These are phyloP conservation scores for Circaetus cinerascens DNA, from an alignment of 2,113 vertebrate species.

Conservation along the genomic window DNA sequence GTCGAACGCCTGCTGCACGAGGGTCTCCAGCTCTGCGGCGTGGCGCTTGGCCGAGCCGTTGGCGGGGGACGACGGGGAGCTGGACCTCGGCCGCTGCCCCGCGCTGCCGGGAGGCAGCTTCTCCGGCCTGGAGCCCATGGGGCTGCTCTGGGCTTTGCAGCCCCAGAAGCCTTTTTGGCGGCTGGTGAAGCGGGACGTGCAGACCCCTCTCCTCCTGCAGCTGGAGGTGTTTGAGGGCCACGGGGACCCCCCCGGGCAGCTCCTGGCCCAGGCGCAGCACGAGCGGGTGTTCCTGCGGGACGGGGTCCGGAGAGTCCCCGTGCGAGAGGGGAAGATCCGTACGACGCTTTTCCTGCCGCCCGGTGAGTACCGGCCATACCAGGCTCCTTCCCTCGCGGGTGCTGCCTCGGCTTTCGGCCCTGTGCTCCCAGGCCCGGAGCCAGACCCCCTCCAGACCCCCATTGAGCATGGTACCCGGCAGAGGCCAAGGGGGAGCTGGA, in stretches of 20 bases:
- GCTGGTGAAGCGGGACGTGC: constrained; percentile 63
- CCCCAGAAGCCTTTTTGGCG: not conserved
- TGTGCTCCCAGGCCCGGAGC: not conserved
- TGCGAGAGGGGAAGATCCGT: constrained; percentile 65
- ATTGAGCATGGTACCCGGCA: no score
- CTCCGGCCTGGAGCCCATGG: constrained; percentile 72
- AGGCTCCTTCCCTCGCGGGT: not conserved
- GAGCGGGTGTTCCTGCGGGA: constrained; percentile 67
- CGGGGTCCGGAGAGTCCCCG: constrained; percentile 46
- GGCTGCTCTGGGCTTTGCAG: constrained; percentile 67
- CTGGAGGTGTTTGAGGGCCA: constrained; percentile 62
- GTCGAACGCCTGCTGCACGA: no score
- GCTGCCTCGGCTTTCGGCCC: fast-evolving
- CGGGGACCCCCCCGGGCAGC: not conserved
- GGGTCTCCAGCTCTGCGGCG: no score
- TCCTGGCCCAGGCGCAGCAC: constrained; percentile 32
- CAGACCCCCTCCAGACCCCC: not conserved
- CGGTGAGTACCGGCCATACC: constrained; percentile 21
- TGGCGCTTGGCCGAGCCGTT: no score
- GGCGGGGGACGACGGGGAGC: not conserved
- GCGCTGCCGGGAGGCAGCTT: constrained; percentile 70
- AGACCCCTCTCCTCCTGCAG: constrained; percentile 26
- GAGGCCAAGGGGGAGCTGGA: not conserved
- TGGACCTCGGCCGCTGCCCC: constrained; percentile 43
- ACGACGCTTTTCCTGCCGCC: constrained; percentile 70